These are phyloP conservation scores for Streptopelia turtur DNA, from an alignment of 2,797 vertebrate species.

Conservation along the genomic window DNA sequence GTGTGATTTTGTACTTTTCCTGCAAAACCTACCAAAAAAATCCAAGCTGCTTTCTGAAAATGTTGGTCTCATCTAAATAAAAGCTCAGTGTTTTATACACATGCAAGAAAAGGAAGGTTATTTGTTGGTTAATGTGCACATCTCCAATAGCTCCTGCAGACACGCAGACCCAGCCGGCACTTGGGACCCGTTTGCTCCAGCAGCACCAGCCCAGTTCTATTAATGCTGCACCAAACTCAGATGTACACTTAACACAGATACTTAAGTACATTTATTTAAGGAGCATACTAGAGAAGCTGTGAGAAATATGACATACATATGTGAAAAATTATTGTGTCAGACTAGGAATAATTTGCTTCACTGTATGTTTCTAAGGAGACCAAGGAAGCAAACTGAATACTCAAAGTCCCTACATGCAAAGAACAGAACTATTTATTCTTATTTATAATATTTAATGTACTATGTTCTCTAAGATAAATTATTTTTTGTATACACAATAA, in stretches of 20 bases:
- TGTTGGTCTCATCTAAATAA: neutral
- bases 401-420: neutral
- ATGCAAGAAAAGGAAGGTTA: neutral
- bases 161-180: fast-evolving
- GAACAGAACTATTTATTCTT: neutral
- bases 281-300: neutral
- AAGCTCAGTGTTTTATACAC: neutral
- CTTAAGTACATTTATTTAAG: neutral
- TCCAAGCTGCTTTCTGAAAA: neutral
- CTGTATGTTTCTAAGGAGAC: neutral
- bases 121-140: neutral
- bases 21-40: neutral
- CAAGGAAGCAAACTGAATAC: neutral
- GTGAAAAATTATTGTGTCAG: neutral
- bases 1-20: neutral
- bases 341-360: neutral
- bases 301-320: neutral
- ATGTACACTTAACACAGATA: neutral
- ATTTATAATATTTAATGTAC: neutral
- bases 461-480: neutral
- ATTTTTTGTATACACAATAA: neutral
- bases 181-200: neutral
- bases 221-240: neutral
- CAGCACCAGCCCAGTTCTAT: neutral
- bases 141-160: neutral